phyloP scores from a whole-genome alignment of 2,888 invertebrate genomes.

The Yponomeuta sedellus region DNA sequence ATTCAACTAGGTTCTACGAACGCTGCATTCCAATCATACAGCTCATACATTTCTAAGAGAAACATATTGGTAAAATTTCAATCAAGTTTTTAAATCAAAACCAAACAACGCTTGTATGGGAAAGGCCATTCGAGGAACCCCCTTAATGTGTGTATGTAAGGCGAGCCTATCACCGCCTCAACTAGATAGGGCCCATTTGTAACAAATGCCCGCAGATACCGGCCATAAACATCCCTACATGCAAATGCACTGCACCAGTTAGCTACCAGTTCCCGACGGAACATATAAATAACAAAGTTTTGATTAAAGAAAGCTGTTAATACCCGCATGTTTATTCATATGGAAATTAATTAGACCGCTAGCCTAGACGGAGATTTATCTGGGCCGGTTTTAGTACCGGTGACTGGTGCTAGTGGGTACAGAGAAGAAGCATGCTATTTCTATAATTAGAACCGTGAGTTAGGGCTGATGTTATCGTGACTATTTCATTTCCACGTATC shows the following conservation, averaged over 20 bases:
- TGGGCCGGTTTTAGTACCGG: background rate
- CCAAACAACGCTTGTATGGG: too few species aligned
- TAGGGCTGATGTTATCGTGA: background rate
- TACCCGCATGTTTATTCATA: constrained; percentile 61
- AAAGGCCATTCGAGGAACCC: too few species aligned
- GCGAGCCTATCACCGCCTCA: too few species aligned
- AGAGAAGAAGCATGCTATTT: background rate
- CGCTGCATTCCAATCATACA: too few species aligned
- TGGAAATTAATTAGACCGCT: constrained; percentile 55
- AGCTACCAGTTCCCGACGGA: constrained; percentile 26
- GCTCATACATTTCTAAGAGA: too few species aligned
- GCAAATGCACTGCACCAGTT: constrained; percentile 49
- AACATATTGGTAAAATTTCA: too few species aligned
- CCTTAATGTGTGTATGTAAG: too few species aligned
- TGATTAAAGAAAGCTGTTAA: constrained; percentile 57
- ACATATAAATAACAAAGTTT: constrained; percentile 65
- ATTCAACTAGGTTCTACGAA: too few species aligned
- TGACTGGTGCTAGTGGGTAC: background rate
- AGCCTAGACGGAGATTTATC: constrained; percentile 11
- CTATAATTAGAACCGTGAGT: background rate
- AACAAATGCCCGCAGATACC: background rate
- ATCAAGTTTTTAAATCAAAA: too few species aligned
- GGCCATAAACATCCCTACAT: constrained; percentile 29
- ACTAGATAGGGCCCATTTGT: background rate
- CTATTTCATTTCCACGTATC: background rate